These are phyloP conservation scores for Zoanthus sansibaricus DNA, from an alignment of 92 coral and sea anemone species.

Conservation along the genomic window DNA sequence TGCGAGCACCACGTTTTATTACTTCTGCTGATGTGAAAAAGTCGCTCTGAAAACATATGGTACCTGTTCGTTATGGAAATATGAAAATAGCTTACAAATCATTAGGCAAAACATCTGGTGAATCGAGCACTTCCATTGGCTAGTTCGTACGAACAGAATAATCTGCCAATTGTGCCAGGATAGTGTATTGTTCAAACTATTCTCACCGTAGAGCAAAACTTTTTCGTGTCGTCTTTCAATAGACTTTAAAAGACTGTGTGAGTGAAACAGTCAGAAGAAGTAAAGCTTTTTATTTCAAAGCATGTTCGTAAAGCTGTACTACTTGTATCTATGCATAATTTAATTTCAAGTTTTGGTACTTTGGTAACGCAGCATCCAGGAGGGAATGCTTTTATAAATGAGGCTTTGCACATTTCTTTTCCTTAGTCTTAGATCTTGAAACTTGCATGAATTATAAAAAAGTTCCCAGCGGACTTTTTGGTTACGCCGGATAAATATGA, in stretches of 20 bases:
- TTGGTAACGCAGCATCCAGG: constrained; percentile 11
- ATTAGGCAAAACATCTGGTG: constrained; percentile 75
- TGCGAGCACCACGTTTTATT: constrained; percentile 71
- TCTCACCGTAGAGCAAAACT: constrained; percentile 33
- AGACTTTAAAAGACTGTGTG: constrained; percentile 32
- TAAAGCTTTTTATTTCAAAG: not conserved
- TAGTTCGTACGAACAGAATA: constrained; percentile 36
- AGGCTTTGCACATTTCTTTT: constrained; percentile 38
- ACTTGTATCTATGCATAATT: not conserved
- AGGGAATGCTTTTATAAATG: constrained; percentile 25
- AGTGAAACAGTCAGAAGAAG: not conserved
- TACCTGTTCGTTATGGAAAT: constrained; percentile 76
- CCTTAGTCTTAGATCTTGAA: constrained; percentile 22
- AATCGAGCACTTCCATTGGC: constrained; percentile 54
- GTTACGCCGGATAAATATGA: not conserved
- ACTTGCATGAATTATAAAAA: constrained; percentile 19
- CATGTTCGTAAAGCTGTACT: not conserved
- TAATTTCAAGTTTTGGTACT: not conserved
- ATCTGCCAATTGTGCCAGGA: constrained; percentile 54
- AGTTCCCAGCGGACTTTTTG: constrained; percentile 2
- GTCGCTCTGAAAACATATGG: constrained; percentile 84
- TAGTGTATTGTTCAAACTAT: constrained; percentile 50
- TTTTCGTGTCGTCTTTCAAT: constrained; percentile 22
- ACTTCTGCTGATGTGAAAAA: constrained; percentile 76
- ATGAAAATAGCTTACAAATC: constrained; percentile 60